A percentile compares a stretch with the other conserved stretches of the same genome.
These are phyloP conservation scores for Lutraria rhynchaena DNA, from an alignment of 1,140 invertebrate species.

Conservation along the genomic window DNA sequence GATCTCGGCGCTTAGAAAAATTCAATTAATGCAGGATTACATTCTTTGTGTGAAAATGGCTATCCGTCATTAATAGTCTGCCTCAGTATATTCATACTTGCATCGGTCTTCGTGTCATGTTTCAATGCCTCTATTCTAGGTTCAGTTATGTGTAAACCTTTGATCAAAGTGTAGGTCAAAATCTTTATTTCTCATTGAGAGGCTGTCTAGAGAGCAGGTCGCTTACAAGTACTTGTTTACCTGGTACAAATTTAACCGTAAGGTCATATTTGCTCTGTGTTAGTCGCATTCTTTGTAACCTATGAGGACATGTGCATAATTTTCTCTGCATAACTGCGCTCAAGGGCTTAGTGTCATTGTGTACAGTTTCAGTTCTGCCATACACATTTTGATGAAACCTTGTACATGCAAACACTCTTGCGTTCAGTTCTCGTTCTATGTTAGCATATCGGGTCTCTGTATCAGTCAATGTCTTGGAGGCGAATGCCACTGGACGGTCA, in stretches of 20 bases:
- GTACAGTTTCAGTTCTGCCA: constrained; percentile 55
- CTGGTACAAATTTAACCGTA: constrained; percentile 68
- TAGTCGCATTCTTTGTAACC: constrained; percentile 67
- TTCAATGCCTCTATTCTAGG: constrained; percentile 2
- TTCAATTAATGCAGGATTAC: background rate
- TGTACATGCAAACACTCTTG: constrained; percentile 82
- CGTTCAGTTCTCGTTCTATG: constrained; percentile 82
- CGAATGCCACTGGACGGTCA: constrained; percentile 80
- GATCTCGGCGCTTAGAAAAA: constrained; percentile 55
- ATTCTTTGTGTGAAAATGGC: constrained; percentile 25
- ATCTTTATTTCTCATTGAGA: background rate
- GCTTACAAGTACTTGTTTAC: constrained; percentile 79
- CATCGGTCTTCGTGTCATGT: constrained; percentile 1
- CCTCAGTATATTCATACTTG: constrained; percentile 14
- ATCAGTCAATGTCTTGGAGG: constrained; percentile 79
- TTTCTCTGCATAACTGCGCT: constrained; percentile 49
- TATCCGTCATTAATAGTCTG: constrained; percentile 52
- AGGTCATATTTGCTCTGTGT: constrained; percentile 80
- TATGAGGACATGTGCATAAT: constrained; percentile 28
- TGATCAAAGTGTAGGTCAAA: background rate
- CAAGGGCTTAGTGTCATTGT: constrained; percentile 61
- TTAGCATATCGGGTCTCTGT: constrained; percentile 82
- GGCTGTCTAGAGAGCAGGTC: constrained; percentile 67
- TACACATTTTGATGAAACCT: constrained; percentile 80
- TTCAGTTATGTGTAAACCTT: constrained; percentile 1